Percentiles rank a stretch among this genome's conserved stretches.
Conservation (phyloP, 2,888 invertebrate genomes). For the Venustoraphidia nigricollis region DNA sequence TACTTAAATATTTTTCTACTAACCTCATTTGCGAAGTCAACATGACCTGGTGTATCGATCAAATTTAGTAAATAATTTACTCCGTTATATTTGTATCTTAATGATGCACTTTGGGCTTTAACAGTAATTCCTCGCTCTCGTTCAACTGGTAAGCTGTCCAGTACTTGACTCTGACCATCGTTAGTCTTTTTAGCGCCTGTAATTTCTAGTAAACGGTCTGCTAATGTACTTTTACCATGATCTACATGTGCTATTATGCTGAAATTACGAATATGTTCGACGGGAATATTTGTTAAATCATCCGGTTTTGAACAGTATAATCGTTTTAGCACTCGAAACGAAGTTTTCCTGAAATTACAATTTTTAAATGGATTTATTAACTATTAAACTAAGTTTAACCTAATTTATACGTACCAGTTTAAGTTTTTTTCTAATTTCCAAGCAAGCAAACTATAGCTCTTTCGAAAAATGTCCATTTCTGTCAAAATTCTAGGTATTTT, state of each 20-base stretch:
- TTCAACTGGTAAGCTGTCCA: slow-evolving; percentile 77
- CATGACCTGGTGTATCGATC: slow-evolving; percentile 97
- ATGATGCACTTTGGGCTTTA: slow-evolving; percentile 89
- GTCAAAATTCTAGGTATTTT: too few relatives aligned
- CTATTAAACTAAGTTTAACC: too few relatives aligned
- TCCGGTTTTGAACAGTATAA: slow-evolving; percentile 7
- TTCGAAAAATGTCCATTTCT: too few relatives aligned
- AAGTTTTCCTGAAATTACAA: too few relatives aligned
- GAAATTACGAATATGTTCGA: slow-evolving; percentile 68
- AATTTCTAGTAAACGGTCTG: slow-evolving; percentile 85
- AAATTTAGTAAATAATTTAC: slow-evolving; percentile 75
- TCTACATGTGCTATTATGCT: slow-evolving; percentile 99
- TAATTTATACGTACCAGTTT: too few relatives aligned
- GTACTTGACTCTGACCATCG: slow-evolving; percentile 49
- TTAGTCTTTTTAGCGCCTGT: slow-evolving; percentile 66
- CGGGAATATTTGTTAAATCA: slow-evolving; percentile 23
- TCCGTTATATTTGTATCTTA: slow-evolving; percentile 57
- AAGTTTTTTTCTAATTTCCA: too few relatives aligned
- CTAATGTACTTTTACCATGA: slow-evolving; percentile 95
- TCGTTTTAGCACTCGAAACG: neutral
- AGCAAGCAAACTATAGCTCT: too few relatives aligned
- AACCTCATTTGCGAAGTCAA: slow-evolving; percentile 94
- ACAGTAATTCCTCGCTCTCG: slow-evolving; percentile 95
- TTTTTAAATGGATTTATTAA: too few relatives aligned
- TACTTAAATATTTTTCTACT: neutral